Percentiles rank a stretch among this genome's conserved stretches.
These are phyloP conservation scores for Drosophila grimshawi DNA, from an alignment of 1,140 invertebrate genomes.

Conservation along the genomic window DNA sequence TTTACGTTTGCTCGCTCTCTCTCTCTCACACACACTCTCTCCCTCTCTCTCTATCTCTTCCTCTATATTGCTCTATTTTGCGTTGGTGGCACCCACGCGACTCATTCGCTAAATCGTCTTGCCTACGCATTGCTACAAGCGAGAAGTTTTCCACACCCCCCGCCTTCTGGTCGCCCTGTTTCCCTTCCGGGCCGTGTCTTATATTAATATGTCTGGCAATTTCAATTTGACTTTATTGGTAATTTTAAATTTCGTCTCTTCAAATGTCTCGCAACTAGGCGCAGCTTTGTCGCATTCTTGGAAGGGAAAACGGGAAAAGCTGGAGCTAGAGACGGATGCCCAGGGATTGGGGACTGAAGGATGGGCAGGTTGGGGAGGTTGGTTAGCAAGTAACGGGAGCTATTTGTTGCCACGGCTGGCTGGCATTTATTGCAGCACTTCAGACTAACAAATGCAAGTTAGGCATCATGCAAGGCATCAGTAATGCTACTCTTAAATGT, in stretches of 20 bases:
- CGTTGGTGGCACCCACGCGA: constrained; percentile 60
- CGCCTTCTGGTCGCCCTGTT: not conserved
- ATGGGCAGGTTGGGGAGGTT: not conserved
- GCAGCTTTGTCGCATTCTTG: constrained; percentile 20
- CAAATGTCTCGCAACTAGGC: constrained; percentile 33
- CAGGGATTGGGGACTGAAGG: no score
- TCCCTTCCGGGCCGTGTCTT: constrained; percentile 46
- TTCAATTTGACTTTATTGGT: constrained; percentile 83
- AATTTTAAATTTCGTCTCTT: constrained; percentile 72
- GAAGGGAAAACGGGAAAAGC: not conserved
- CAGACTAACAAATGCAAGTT: constrained; percentile 5
- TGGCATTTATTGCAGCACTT: not conserved
- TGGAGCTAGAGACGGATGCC: no score
- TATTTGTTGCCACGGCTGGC: constrained; percentile 1
- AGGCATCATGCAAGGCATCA: constrained; percentile 1
- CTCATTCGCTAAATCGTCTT: constrained; percentile 56
- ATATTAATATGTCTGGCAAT: constrained; percentile 84
- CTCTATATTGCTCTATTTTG: constrained; percentile 10
- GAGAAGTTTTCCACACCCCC: not conserved
- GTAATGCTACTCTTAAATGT: constrained; percentile 12
- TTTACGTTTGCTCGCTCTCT: constrained; percentile 13
- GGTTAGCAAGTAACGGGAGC: no score
- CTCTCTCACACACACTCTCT: constrained; percentile 8
- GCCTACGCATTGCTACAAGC: constrained; percentile 51
- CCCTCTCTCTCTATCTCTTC: not conserved